Evolutionary conservation across 2,888 invertebrate species (phyloP).

Genomic region (Drosophila melanosoma): DNA sequence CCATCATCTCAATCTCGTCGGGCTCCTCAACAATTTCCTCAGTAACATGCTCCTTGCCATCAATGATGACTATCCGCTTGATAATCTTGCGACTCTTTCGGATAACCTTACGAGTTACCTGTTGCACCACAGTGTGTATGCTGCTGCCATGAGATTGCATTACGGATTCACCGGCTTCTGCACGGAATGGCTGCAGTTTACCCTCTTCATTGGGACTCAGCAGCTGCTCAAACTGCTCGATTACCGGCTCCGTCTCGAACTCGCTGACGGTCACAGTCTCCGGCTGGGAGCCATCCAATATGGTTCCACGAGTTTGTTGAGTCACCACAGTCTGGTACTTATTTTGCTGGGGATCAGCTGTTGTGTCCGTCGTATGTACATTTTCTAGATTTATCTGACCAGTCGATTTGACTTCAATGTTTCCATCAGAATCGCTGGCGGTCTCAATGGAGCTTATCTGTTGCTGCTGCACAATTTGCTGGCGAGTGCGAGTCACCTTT

Average conservation of each 20-base stretch:
- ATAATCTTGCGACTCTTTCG: conserved; percentile 91
- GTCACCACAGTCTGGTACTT: conserved; percentile 84
- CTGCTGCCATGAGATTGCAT: conserved; percentile 79
- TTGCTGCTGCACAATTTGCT: conserved; percentile 88
- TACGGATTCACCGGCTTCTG: conserved; percentile 56
- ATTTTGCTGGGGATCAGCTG: conserved; percentile 87
- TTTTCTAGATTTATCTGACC: conserved; percentile 88
- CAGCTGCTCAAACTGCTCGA: conserved; percentile 82
- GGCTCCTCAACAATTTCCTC: conserved; percentile 95
- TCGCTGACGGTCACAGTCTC: conserved; percentile 75
- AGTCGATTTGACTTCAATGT: conserved; percentile 87
- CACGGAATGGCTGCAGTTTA: conserved; percentile 83
- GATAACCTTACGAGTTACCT: conserved; percentile 92
- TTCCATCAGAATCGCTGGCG: conserved; percentile 86
- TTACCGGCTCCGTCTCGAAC: conserved; percentile 81
- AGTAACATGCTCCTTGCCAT: conserved; percentile 93
- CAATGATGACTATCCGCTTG: conserved; percentile 90
- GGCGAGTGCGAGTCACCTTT: conserved; percentile 89
- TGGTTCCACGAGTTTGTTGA: conserved; percentile 72
- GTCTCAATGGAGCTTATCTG: conserved; percentile 87
- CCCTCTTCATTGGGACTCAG: conserved; percentile 73
- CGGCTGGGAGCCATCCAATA: conserved; percentile 78
- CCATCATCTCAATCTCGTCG: conserved; percentile 86
- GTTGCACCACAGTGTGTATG: conserved; percentile 92
- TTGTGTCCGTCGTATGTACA: conserved; percentile 69